phyloP scores from a whole-genome alignment of 2,888 invertebrate species.

The Protophormia terraenovae region DNA sequence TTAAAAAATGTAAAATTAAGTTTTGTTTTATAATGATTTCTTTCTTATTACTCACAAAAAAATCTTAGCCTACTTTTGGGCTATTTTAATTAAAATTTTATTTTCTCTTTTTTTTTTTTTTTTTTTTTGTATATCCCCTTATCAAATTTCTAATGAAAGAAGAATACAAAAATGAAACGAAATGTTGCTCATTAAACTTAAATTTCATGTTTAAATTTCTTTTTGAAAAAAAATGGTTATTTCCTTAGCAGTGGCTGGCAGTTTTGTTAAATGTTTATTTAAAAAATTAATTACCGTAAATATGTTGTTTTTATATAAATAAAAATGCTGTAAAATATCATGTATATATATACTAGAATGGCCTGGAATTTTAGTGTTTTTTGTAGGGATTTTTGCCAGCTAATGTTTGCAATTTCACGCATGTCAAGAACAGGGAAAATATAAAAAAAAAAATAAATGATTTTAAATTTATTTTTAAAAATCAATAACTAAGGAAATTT shows the following conservation, averaged over 20 bases:
- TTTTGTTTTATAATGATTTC: background rate
- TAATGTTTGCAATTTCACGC: conserved; percentile 47
- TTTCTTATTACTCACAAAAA: background rate
- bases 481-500: background rate
- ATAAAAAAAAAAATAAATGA: background rate
- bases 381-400: background rate
- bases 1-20: background rate
- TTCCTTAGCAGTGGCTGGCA: conserved; percentile 29
- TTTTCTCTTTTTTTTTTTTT: background rate
- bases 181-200: conserved; percentile 21
- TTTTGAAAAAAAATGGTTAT: conserved; percentile 21
- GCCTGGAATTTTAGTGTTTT: conserved; percentile 4
- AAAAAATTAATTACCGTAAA: conserved; percentile 64
- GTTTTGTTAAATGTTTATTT: conserved; percentile 49
- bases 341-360: background rate
- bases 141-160: conserved; percentile 29
- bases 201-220: conserved; percentile 38
- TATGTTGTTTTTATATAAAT: background rate
- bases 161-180: too few species aligned
- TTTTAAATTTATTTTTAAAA: background rate
- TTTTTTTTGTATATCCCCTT: background rate
- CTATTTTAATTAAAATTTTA: conserved; percentile 35
- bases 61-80: conserved; percentile 15
- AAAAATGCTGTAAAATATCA: background rate
- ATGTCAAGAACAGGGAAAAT: conserved; percentile 27